Conservation (phyloP, 2,888 invertebrate species). For the Dinocampus coccinellae region DNA sequence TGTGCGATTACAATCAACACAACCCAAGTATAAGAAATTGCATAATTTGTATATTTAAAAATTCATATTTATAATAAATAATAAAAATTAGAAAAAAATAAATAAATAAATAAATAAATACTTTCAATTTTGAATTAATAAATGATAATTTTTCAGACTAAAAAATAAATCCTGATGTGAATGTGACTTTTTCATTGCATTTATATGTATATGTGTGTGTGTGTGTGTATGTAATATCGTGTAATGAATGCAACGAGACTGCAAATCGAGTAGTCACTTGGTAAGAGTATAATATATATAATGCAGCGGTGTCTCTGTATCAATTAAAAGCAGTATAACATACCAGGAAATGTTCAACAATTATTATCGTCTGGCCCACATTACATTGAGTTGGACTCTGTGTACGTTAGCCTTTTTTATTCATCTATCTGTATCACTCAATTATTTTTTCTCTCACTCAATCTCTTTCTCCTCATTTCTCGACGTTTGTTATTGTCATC, state of each 20-base stretch:
- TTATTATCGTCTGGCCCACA: constrained; percentile 65
- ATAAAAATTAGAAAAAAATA: neutral
- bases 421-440: constrained; percentile 38
- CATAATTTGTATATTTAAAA: no score
- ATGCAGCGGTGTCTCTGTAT: constrained; percentile 55
- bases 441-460: constrained; percentile 15
- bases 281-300: neutral
- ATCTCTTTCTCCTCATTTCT: neutral
- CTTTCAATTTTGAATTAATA: neutral
- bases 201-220: no score
- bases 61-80: no score
- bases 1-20: no score
- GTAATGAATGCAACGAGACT: constrained; percentile 6
- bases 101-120: neutral
- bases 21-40: no score
- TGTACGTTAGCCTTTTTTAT: constrained; percentile 8
- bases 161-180: constrained; percentile 9
- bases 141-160: neutral
- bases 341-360: constrained; percentile 64
- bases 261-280: neutral
- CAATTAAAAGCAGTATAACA: constrained; percentile 58
- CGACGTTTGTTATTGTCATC: neutral
- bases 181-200: constrained; percentile 24
- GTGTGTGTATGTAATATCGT: neutral
- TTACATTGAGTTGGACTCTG: constrained; percentile 42